Base-by-base conservation (phyloP, 2,113 vertebrate species). In the Petrocephalus microphthalmus region DNA sequence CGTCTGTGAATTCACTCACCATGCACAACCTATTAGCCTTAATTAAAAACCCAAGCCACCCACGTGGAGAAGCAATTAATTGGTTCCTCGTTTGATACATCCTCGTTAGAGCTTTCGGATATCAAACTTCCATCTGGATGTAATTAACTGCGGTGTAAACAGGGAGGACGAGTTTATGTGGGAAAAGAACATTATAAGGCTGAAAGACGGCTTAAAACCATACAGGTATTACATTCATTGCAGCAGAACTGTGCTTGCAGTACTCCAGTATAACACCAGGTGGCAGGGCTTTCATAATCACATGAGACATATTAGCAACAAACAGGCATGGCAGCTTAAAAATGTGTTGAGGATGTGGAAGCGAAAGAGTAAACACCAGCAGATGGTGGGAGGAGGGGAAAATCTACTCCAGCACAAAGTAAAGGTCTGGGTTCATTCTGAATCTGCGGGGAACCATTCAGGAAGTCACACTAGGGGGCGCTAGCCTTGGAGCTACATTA, bases 121-220 rank as follows among this genome's bases (percentile, higher is more conserved):
- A 83, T 82, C 78, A 57, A 88, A 45, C 53, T n/a, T 88, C 87
- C 87, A 88, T 83, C 87, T 88, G 87, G 74, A 33, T 29, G n/a
- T 60, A 47, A 84, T 84, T 88, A 88, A 37, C 42, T 20, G 54
- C 15, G 84, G 53, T 47, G 53, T 84, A 88, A 88, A 88, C 78
- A 84, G 20, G 67, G 37, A 56, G 67, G 51, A 53, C 19, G 33
- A 88, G 33, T 78, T 42, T 78, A n/a, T 60, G 25, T 33, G 51
- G 25, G 25, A 78, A 81, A 60, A 81, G 15, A 81, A 45, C 33
- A 42, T 56, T 29, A 37, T 54, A 85, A 17, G 8, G 49, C 84
- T 29, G n/a, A 85, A 52, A 7, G 7, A 15, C 49, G 42, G 22
- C 84, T 53, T n/a, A 56, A 54, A 54, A 20, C 13, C 7, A 10